These are phyloP conservation scores for Dione vanillae DNA, from an alignment of 2,888 invertebrate genomes.

Conservation along the genomic window DNA sequence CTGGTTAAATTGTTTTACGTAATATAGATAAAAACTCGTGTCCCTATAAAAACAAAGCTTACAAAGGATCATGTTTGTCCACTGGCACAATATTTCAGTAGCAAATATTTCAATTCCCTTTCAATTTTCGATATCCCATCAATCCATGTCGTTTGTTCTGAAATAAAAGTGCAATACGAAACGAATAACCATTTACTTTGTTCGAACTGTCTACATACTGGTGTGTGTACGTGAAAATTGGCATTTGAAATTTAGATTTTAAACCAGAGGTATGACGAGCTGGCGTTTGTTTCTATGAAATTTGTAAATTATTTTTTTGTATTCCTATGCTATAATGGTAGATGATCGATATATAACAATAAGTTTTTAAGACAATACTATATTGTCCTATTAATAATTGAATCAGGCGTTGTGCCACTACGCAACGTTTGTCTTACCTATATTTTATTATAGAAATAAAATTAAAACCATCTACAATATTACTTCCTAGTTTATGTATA, in stretches of 20 bases:
- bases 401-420: too few species aligned
- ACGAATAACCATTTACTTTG: slow-evolving; percentile 30
- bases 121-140: slow-evolving; percentile 49
- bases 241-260: slow-evolving; percentile 19
- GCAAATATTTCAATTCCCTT: slow-evolving; percentile 46
- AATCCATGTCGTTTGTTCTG: slow-evolving; percentile 48
- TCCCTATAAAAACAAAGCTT: slow-evolving; percentile 1
- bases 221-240: slow-evolving; percentile 23
- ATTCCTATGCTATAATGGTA: too few species aligned
- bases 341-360: too few species aligned
- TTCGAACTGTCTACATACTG: slow-evolving; percentile 24
- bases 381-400: too few species aligned
- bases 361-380: too few species aligned
- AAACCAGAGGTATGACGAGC: background rate
- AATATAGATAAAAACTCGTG: background rate
- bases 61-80: slow-evolving; percentile 33
- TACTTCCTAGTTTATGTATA: too few species aligned
- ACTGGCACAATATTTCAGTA: slow-evolving; percentile 40
- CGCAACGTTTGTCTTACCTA: too few species aligned
- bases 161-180: slow-evolving; percentile 41
- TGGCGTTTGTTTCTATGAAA: background rate
- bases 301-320: background rate
- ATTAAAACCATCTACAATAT: too few species aligned
- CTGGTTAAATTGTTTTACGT: too few species aligned
- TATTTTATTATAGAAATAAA: too few species aligned